Base-by-base conservation (phyloP, 1,140 invertebrate species). In the Plectrocnemia conspersa region DNA sequence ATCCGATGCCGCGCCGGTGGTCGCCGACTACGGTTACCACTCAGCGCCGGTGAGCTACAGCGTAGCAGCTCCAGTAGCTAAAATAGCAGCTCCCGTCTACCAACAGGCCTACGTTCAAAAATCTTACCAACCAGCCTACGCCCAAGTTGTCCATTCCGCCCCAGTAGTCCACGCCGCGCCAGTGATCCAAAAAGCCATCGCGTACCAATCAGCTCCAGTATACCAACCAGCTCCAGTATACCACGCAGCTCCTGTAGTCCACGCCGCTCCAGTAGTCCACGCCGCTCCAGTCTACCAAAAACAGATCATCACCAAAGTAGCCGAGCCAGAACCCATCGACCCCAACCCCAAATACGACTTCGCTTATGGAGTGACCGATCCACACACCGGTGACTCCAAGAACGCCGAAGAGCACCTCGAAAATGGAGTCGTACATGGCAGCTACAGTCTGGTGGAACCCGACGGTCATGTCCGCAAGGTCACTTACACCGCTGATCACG, bases 261-360 rank as follows among this genome's bases (percentile, higher is more conserved):
- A 63, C 13, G 52, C 65, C 4, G 68, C 72, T 5, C 65, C 72
- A 1, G 58, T 60, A 5, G 59, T 64, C 22, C 61, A 65, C 19
- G 65, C 63, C 16, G 64, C 63, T 42, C 63, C 65, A 24, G 66
- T 68, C 6, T 64, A 73, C 33, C 60, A 62, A 23, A 62, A 62
- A 27, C 60, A 62, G 24, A 48, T 60, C 42, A 25, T 59, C 3
- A 66, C 70, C 18, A 64, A 70, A 13, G 59, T 75, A 23, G 63
- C 71, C 44, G 65, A 59, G 50, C 56, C 76, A 0, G 81, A 85
- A 65, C 78, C 81, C 16, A 77, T 79, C 58, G 82, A 85, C 68
- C 78, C 82, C 3, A 79, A 85, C 70, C 85, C 84, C 2, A 79
- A 82, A 33, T 88, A 88, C 67, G 82, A 78, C 65, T 86, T 81